A percentile compares a stretch with the other conserved stretches of the same genome.
Evolutionary conservation across 2,797 vertebrate species (phyloP).

Genomic region (Dipus sagitta): DNA sequence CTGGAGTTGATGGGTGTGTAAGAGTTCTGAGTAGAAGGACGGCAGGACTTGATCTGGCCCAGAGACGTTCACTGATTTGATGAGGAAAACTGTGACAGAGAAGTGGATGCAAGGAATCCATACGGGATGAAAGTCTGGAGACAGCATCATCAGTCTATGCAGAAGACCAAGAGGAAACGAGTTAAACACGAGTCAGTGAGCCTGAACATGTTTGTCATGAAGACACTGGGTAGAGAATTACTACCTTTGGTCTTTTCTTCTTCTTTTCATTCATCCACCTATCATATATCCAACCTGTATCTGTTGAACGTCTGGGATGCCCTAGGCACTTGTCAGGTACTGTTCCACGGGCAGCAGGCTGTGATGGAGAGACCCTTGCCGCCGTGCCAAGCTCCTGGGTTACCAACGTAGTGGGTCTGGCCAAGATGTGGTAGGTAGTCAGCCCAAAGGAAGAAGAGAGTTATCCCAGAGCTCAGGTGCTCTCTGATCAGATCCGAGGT

Average conservation of each 20-base stretch:
- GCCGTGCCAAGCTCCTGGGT: not conserved
- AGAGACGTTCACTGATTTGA: constrained; percentile 3
- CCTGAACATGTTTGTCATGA: not conserved
- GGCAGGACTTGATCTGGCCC: not conserved
- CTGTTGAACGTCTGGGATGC: not conserved
- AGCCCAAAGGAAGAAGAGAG: not conserved
- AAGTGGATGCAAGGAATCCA: not conserved
- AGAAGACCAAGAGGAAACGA: constrained; percentile 12
- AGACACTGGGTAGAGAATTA: not conserved
- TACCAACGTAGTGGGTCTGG: not conserved
- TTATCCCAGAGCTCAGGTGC: not conserved
- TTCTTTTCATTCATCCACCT: not conserved
- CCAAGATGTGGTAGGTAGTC: not conserved
- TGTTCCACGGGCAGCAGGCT: not conserved
- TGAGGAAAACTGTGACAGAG: not conserved
- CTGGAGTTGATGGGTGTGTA: not conserved
- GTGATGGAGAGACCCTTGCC: not conserved
- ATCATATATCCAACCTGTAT: not conserved
- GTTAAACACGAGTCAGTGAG: not conserved
- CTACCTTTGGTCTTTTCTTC: no score
- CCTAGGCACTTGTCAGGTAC: not conserved
- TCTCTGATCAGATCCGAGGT: not conserved
- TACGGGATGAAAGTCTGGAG: not conserved
- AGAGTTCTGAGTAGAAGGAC: not conserved
- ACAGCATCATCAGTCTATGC: not conserved